These are phyloP conservation scores for Venustaconcha ellipsiformis DNA, from an alignment of 1,140 invertebrate species.

Conservation along the genomic window DNA sequence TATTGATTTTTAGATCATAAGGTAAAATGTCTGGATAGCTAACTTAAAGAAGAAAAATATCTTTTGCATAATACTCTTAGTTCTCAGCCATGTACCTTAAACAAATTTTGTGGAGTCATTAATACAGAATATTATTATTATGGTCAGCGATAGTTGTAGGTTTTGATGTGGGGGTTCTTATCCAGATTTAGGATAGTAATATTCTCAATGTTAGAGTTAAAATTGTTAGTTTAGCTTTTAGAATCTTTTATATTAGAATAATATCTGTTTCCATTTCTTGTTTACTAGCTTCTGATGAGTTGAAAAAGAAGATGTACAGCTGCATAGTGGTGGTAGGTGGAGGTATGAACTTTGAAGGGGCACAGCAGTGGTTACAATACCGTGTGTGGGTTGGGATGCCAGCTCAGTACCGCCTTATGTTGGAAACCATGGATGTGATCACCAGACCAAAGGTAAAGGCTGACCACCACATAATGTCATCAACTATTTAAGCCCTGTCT, in stretches of 20 bases:
- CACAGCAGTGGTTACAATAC: conserved; percentile 90
- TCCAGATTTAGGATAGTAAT: not conserved
- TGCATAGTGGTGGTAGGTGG: conserved; percentile 93
- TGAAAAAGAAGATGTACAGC: conserved; percentile 95
- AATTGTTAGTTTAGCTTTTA: not conserved
- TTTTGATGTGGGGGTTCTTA: not conserved
- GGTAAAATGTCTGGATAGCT: too few species aligned
- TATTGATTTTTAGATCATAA: too few species aligned
- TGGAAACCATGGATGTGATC: conserved; percentile 66
- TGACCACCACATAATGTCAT: too few species aligned
- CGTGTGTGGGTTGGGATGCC: conserved; percentile 87
- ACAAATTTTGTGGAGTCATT: not conserved
- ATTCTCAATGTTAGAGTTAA: not conserved
- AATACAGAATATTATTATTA: not conserved
- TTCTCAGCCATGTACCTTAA: too few species aligned
- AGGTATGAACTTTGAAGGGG: conserved; percentile 89
- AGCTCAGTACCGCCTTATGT: conserved; percentile 44
- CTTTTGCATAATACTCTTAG: too few species aligned
- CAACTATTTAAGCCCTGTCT: too few species aligned
- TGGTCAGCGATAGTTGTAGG: not conserved
- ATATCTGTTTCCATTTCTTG: conserved; percentile 10
- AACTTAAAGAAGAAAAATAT: too few species aligned
- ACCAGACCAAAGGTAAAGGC: conserved; percentile 62
- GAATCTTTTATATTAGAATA: not conserved
- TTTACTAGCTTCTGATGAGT: conserved; percentile 78